These are phyloP conservation scores for Podabrus alpinus DNA, from an alignment of 2,888 invertebrate species.

Conservation along the genomic window DNA sequence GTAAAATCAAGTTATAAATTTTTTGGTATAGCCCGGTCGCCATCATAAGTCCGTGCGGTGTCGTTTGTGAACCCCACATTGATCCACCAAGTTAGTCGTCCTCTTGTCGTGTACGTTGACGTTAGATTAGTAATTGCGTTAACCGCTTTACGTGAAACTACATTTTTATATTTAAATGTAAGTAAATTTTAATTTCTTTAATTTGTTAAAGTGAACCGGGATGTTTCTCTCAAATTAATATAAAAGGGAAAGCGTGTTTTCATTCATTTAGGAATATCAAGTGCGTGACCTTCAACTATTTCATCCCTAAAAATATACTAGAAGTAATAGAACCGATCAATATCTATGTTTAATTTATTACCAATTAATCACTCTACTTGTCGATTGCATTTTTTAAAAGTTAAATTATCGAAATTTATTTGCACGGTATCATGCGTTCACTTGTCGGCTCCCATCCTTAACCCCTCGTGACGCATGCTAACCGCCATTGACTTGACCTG, in stretches of 20 bases:
- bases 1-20: background rate
- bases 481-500: slow-evolving; percentile 25
- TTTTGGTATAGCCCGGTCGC: background rate
- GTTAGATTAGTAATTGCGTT: slow-evolving; percentile 21
- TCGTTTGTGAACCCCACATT: slow-evolving; percentile 53
- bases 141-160: slow-evolving; percentile 12
- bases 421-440: slow-evolving; percentile 8
- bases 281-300: slow-evolving; percentile 40
- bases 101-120: slow-evolving; percentile 48
- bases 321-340: background rate
- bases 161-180: slow-evolving; percentile 30
- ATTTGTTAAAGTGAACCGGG: background rate
- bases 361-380: background rate
- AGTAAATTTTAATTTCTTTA: slow-evolving; percentile 15
- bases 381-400: background rate
- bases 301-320: background rate
- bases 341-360: background rate
- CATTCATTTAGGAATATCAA: slow-evolving; percentile 9
- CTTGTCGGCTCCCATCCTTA: slow-evolving; percentile 4
- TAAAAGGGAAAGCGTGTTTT: slow-evolving; percentile 17
- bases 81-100: slow-evolving; percentile 52
- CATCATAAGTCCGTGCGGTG: slow-evolving; percentile 47
- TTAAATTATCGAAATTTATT: background rate
- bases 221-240: background rate
- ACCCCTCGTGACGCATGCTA: slow-evolving; percentile 16